Percentiles rank a stretch among this genome's conserved stretches.
Conservation (phyloP, 2,113 vertebrate species). For the Tauraco erythrolophus region DNA sequence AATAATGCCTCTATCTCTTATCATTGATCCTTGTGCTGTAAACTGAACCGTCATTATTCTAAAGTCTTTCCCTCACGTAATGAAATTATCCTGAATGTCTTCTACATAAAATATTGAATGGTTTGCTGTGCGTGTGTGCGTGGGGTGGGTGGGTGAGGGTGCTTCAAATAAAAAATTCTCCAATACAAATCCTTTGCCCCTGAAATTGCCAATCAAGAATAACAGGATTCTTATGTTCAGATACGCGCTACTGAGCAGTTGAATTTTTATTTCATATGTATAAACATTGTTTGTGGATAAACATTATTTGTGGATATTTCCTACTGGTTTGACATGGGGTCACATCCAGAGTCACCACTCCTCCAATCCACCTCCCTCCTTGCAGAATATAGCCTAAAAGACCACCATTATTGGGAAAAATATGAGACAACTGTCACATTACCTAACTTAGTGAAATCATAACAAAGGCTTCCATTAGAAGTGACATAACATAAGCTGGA, state of each 20-base stretch:
- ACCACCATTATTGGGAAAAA: constrained; percentile 61
- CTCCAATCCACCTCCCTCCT: background rate
- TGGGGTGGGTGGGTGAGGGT: background rate
- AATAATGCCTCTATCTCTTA: background rate
- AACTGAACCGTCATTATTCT: background rate
- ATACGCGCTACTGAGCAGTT: background rate
- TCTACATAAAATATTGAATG: background rate
- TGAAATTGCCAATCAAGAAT: background rate
- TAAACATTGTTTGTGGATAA: background rate
- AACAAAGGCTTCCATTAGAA: constrained; percentile 73
- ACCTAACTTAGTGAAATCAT: constrained; percentile 69
- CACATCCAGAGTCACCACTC: background rate
- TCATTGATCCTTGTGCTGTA: background rate
- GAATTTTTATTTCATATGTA: background rate
- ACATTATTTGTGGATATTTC: background rate
- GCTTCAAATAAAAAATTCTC: background rate
- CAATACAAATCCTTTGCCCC: background rate
- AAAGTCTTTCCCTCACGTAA: background rate
- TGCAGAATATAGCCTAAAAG: constrained; percentile 65
- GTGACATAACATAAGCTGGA: constrained; percentile 74
- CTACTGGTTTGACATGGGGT: background rate
- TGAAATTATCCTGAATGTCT: background rate
- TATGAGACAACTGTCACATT: constrained; percentile 74
- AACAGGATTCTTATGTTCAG: background rate
- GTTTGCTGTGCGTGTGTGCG: accelerated